Evolutionary conservation across 2,888 invertebrate genomes (phyloP).

Genomic region (Gastracanthus pulcherrimus): DNA sequence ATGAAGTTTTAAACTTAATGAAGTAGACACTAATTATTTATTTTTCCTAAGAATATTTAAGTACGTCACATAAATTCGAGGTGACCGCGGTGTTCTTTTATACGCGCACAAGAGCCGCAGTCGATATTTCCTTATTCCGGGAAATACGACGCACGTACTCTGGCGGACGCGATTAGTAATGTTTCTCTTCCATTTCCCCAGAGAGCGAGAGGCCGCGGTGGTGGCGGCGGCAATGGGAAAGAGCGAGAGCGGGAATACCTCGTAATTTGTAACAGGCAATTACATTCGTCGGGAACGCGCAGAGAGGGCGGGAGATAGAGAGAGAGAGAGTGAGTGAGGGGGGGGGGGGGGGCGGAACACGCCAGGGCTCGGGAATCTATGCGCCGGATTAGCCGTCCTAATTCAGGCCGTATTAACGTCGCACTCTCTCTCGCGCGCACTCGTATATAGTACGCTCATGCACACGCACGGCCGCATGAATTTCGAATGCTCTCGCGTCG

Average conservation of each 20-base stretch:
- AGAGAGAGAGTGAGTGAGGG: too few species aligned
- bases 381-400: conserved; percentile 24
- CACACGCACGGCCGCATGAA: neutral
- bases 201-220: conserved; percentile 6
- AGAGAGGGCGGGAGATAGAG: too few species aligned
- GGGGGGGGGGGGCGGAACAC: neutral
- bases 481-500: neutral
- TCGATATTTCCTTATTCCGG: conserved; percentile 15
- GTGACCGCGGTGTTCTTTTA: neutral
- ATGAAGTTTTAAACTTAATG: too few species aligned
- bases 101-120: neutral
- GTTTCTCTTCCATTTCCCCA: conserved; percentile 39
- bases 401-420: conserved; percentile 28
- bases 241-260: conserved; percentile 15
- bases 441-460: neutral
- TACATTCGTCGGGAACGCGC: conserved; percentile 10
- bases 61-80: neutral
- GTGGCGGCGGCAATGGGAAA: conserved; percentile 9
- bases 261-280: conserved; percentile 49
- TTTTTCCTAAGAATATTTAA: neutral
- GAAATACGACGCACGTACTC: neutral
- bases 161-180: conserved; percentile 16
- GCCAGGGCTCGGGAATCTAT: neutral
- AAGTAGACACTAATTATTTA: too few species aligned
- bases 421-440: neutral